Evolutionary conservation across 35 echinoderm and acorn worm species (phyloP), one percentile per base, ranked within the genome.

Genomic region (Anneissia japonica): DNA sequence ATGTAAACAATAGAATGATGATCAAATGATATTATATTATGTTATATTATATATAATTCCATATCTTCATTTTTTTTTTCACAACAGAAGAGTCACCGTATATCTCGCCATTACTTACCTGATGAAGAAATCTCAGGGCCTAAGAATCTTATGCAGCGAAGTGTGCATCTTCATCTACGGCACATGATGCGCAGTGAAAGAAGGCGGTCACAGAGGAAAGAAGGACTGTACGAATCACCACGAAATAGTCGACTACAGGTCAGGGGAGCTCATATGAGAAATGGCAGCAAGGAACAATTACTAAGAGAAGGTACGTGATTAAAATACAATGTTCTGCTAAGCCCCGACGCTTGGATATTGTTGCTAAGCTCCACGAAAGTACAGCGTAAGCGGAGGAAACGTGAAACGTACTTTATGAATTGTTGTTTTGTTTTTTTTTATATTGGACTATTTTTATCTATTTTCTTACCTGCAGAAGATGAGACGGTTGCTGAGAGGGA

Each of bases 51-150:
- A n/a, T n/a, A n/a, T n/a, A 55, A 84, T 46, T 41, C 82, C 82
- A 64, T 84, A 41, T 64, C 51, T 31, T 32, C 1, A 36, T 35
- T 33, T 26, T 36, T 32, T 79, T 32, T 79, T 35, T 26, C 1
- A 35, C 76, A 41, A 30, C 37, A 86, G 84, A 38, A 86, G 73
- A 77, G 73, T 14, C 73, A 77, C n/a, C 84, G 84, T 39, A 73
- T 77, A 75, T 86, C 84, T 38, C 73, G 84, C 33, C 73, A 86
- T 32, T 77, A 31, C 35, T 35, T 86, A 75, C 34, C 37, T 29
- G 84, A 86, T 3, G 84, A 86, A 75, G 84, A 86, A 23, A 7
- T 86, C 0, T 32, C 29, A 19, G 73, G 40, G 21, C 16, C 35
- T 10, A 40, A 32, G 36, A 73, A 30, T 16, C 73, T 40, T 0